Conservation (phyloP, 2,888 invertebrate genomes). For the Caenorhabditis doughertyi region DNA sequence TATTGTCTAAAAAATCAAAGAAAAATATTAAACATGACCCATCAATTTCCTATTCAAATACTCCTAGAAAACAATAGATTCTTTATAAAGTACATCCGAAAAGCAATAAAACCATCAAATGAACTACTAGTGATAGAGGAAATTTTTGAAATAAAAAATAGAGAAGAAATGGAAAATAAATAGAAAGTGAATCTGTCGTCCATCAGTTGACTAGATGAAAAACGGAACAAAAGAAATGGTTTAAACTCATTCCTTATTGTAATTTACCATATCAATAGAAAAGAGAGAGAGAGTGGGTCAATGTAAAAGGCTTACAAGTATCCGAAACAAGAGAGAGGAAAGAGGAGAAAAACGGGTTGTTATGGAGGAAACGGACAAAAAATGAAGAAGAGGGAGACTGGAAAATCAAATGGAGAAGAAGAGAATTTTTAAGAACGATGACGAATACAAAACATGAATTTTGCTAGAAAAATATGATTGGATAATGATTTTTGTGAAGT, state of each 20-base stretch:
- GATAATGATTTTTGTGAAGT: too few species aligned
- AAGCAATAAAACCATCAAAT: constrained; percentile 18
- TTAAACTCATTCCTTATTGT: constrained; percentile 30
- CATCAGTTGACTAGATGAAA: neutral
- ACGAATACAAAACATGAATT: too few species aligned
- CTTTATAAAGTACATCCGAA: too few species aligned
- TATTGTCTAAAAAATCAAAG: too few species aligned
- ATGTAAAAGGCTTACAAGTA: constrained; percentile 17
- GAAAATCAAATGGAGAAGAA: neutral
- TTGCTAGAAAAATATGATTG: too few species aligned
- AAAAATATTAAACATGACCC: too few species aligned
- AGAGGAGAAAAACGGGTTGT: constrained; percentile 31
- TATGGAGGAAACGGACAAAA: neutral
- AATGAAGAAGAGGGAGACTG: neutral
- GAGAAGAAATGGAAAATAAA: neutral
- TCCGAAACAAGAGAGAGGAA: neutral
- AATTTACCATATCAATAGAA: constrained; percentile 55
- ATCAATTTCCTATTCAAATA: too few species aligned
- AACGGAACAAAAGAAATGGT: constrained; percentile 43
- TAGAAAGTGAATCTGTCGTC: neutral
- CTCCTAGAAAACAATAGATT: too few species aligned
- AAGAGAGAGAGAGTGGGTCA: constrained; percentile 46
- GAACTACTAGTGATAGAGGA: too few species aligned
- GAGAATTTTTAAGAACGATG: neutral
- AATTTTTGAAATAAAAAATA: neutral